Conservation (phyloP, 2,888 invertebrate genomes). For the Pediacus dermestoides region DNA sequence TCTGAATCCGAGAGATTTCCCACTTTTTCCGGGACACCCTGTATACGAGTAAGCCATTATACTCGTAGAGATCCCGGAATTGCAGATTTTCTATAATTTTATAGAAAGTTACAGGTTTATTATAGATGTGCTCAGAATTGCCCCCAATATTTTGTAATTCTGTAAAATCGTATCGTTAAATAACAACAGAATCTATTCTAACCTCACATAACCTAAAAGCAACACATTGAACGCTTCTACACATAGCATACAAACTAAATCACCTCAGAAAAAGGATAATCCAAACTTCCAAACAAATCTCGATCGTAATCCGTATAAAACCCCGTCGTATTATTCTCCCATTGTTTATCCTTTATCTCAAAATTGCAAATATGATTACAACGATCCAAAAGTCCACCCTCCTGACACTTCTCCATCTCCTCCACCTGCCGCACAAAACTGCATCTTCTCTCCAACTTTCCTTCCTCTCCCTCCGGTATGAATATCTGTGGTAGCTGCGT, state of each 20-base stretch:
- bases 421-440: constrained; percentile 54
- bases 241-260: constrained; percentile 6
- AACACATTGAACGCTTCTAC: no score
- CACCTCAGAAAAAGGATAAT: constrained; percentile 52
- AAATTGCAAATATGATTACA: constrained; percentile 50
- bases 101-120: no score
- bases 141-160: no score
- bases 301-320: constrained; percentile 45
- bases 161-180: no score
- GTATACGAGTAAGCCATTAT: no score
- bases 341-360: constrained; percentile 46
- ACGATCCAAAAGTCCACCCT: constrained; percentile 44
- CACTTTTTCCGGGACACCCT: no score
- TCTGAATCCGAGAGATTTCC: no score
- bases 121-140: no score
- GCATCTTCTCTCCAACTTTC: constrained; percentile 48
- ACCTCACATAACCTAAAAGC: no score
- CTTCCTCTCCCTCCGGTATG: constrained; percentile 49
- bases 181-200: no score
- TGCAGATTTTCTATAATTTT: no score
- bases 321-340: constrained; percentile 38
- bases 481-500: constrained; percentile 55
- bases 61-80: no score
- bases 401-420: constrained; percentile 45
- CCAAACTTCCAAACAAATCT: constrained; percentile 47